These are phyloP conservation scores for Otolemur crassicaudatus DNA, from an alignment of 2,797 vertebrate genomes.

Conservation along the genomic window DNA sequence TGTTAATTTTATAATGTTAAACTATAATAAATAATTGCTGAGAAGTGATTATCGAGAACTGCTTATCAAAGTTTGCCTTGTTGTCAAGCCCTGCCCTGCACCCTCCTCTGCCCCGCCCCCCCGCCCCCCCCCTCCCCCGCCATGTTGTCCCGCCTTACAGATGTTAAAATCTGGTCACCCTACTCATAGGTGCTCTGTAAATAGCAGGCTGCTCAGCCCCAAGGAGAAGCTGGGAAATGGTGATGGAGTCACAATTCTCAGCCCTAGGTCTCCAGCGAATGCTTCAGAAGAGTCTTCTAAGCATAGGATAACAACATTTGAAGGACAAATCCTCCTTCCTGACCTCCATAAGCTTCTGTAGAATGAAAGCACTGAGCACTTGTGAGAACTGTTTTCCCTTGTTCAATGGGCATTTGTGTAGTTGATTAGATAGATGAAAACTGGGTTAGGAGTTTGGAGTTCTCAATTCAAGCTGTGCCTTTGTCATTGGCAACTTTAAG, in stretches of 20 bases:
- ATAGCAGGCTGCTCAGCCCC: neutral
- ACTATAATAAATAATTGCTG: too few relatives aligned
- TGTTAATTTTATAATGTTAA: too few relatives aligned
- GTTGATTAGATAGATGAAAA: neutral
- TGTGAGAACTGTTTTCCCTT: too few relatives aligned
- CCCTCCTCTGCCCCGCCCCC: too few relatives aligned
- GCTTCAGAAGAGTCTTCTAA: neutral
- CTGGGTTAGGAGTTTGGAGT: neutral
- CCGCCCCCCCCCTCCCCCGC: too few relatives aligned
- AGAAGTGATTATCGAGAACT: too few relatives aligned
- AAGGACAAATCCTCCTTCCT: too few relatives aligned
- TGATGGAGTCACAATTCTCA: neutral
- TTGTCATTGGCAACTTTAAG: neutral
- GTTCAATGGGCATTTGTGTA: neutral
- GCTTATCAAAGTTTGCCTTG: too few relatives aligned
- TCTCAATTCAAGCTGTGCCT: neutral
- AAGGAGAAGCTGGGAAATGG: neutral
- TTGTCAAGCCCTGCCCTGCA: too few relatives aligned
- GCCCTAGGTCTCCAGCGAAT: neutral
- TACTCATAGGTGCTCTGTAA: neutral
- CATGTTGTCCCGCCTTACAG: too few relatives aligned
- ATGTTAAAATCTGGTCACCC: too few relatives aligned
- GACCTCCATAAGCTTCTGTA: neutral
- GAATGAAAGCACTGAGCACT: neutral
- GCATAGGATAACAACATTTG: too few relatives aligned